A percentile compares a stretch with the other conserved stretches of the same genome.
phyloP scores from a whole-genome alignment of 2,888 invertebrate species.

The Malacosoma neustria region DNA sequence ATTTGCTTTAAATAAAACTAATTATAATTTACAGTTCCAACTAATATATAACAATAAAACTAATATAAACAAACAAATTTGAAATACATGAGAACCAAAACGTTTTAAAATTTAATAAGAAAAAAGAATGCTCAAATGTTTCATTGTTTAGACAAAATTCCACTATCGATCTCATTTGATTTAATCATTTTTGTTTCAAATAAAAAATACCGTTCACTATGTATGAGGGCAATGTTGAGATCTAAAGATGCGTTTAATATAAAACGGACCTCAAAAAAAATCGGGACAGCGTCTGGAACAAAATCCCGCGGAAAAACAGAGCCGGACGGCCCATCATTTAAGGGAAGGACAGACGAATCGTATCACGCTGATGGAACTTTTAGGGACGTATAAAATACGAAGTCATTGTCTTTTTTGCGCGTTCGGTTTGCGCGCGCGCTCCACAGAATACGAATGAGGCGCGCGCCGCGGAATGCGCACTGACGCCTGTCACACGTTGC shows the following conservation, averaged over 20 bases:
- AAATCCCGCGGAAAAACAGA: conserved; percentile 37
- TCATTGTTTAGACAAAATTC: background rate
- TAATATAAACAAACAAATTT: no score
- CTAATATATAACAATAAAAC: no score
- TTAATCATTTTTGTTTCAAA: background rate
- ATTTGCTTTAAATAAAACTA: no score
- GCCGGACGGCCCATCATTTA: conserved; percentile 34
- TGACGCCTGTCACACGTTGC: no score
- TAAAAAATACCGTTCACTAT: conserved; percentile 5
- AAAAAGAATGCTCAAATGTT: no score
- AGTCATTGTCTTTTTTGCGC: conserved; percentile 67
- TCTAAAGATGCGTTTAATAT: conserved; percentile 17
- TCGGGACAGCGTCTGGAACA: conserved; percentile 26
- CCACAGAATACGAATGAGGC: conserved; percentile 51
- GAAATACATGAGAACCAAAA: no score
- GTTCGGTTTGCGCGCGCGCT: conserved; percentile 49
- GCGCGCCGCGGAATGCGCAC: conserved; percentile 23
- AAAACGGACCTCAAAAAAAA: conserved; percentile 24
- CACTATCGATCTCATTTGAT: background rate
- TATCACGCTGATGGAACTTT: conserved; percentile 62
- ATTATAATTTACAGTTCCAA: no score
- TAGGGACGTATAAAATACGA: conserved; percentile 63
- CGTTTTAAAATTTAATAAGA: no score
- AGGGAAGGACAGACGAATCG: conserved; percentile 31
- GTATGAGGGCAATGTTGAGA: conserved; percentile 13